These are phyloP conservation scores for Pristis pectinata DNA, from an alignment of 2,797 vertebrate species.

Conservation along the genomic window DNA sequence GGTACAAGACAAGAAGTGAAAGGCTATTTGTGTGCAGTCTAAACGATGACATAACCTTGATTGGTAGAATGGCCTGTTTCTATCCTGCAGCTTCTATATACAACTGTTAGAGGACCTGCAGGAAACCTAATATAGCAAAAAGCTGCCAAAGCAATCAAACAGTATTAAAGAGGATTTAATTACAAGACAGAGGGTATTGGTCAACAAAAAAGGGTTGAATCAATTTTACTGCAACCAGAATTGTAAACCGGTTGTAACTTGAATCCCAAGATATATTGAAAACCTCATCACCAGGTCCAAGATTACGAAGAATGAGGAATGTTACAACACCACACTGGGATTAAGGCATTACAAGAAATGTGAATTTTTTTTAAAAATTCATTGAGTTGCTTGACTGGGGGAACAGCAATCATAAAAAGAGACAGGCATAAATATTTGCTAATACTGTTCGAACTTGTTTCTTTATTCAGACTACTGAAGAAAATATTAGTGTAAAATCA, in stretches of 20 bases:
- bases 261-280: not conserved
- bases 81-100: not conserved
- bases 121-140: not conserved
- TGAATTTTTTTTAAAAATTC: not conserved
- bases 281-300: not conserved
- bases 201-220: not conserved
- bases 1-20: not conserved
- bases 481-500: not conserved
- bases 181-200: not conserved
- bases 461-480: not conserved
- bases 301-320: not conserved
- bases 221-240: not conserved
- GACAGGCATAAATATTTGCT: not conserved
- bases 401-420: not conserved
- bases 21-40: not conserved
- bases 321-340: not conserved
- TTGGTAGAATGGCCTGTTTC: not conserved
- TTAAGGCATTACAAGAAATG: not conserved
- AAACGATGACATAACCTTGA: not conserved
- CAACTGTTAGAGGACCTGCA: not conserved
- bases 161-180: not conserved
- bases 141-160: not conserved
- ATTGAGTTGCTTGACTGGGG: not conserved
- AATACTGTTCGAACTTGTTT: not conserved
- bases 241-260: not conserved